Percentiles rank a stretch among this genome's conserved stretches.
Conservation (phyloP, 2,113 vertebrate species). For the Xiphias gladius region DNA sequence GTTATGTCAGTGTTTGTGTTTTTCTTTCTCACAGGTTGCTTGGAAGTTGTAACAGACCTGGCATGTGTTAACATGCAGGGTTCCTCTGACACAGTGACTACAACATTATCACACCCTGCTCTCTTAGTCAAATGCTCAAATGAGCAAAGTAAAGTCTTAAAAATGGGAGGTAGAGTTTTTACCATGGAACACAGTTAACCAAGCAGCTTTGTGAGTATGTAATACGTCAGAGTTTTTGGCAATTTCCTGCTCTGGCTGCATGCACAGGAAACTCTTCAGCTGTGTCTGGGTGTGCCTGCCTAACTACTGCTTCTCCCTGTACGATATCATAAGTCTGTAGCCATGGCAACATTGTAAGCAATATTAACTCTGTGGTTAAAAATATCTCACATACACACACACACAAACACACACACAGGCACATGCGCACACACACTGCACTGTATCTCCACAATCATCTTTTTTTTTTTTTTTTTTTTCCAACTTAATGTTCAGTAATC, state of each 20-base stretch:
- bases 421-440: too few relatives aligned
- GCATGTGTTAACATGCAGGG: not conserved
- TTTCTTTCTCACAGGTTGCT: not conserved
- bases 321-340: constrained; percentile 23
- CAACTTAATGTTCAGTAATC: not conserved
- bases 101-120: not conserved
- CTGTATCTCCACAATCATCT: not conserved
- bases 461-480: not conserved
- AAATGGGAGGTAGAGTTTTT: not conserved
- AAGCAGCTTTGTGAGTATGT: constrained; percentile 14
- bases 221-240: constrained; percentile 14
- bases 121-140: not conserved
- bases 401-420: too few relatives aligned
- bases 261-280: constrained; percentile 18
- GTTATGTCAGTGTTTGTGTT: not conserved
- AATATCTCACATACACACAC: not conserved
- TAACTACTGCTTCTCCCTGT: constrained; percentile 17
- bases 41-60: not conserved
- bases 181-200: not conserved
- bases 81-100: not conserved
- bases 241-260: constrained; percentile 55
- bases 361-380: not conserved
- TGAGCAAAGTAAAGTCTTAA: not conserved
- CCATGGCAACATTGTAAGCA: constrained; percentile 55
- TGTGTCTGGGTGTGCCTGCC: constrained; percentile 50